A percentile compares a stretch with the other conserved stretches of the same genome.
phyloP scores from a whole-genome alignment of 1,140 invertebrate species.

The Aricia agestis region DNA sequence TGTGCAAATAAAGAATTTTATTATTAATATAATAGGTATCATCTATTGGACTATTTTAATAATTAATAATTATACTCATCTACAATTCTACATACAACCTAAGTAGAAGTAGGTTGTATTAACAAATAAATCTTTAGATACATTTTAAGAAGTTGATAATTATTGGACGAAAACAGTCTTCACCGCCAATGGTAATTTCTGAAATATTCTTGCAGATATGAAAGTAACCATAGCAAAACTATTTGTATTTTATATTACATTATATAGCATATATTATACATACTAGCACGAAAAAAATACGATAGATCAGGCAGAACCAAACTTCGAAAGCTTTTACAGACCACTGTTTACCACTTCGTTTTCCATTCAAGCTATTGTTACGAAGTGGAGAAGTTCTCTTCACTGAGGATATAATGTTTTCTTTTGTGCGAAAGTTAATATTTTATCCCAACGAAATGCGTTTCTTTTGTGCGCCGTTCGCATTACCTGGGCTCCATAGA shows the following conservation, averaged over 20 bases:
- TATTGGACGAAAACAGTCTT: too few species aligned
- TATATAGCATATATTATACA: neutral
- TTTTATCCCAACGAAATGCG: slow-evolving; percentile 69
- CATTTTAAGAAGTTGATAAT: too few species aligned
- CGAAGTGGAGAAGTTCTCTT: slow-evolving; percentile 69
- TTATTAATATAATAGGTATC: too few species aligned
- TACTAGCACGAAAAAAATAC: neutral
- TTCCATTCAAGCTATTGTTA: slow-evolving; percentile 70
- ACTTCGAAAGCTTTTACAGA: neutral
- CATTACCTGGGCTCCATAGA: slow-evolving; percentile 65
- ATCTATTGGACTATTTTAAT: too few species aligned
- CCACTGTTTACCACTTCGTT: slow-evolving; percentile 69
- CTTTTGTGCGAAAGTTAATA: slow-evolving; percentile 73
- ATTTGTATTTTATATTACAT: neutral
- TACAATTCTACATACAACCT: too few species aligned
- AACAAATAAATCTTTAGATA: too few species aligned
- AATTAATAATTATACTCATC: too few species aligned
- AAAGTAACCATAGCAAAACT: too few species aligned
- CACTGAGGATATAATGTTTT: slow-evolving; percentile 71
- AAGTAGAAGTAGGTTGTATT: too few species aligned
- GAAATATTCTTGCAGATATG: too few species aligned
- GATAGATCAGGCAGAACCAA: neutral
- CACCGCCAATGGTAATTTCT: too few species aligned
- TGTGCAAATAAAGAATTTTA: too few species aligned
- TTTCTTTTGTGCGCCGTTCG: slow-evolving; percentile 52